phyloP scores from a whole-genome alignment of 2,888 invertebrate genomes.

The Nemoura dubitans region DNA sequence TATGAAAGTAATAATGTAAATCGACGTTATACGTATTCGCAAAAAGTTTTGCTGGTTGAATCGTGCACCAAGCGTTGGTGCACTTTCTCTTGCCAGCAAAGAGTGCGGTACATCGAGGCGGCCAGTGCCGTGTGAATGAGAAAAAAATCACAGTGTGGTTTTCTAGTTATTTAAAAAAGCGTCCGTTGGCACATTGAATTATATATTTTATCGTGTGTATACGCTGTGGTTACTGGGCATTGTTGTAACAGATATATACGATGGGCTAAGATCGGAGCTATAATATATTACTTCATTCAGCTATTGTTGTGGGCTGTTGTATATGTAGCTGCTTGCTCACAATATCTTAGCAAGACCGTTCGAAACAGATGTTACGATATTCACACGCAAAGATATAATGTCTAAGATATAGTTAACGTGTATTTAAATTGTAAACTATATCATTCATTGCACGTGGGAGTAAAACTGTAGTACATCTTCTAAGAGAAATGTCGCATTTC shows the following conservation, averaged over 20 bases:
- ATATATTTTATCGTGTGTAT: background rate
- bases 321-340: too few relatives aligned
- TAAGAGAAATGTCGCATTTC: background rate
- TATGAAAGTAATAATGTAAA: background rate
- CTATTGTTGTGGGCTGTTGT: background rate
- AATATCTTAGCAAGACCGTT: background rate
- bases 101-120: too few relatives aligned
- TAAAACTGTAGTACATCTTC: background rate
- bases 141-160: background rate
- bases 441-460: background rate
- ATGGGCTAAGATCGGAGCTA: too few relatives aligned
- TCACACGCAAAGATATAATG: background rate
- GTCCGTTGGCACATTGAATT: background rate
- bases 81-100: background rate
- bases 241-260: background rate
- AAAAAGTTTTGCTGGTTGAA: background rate
- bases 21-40: background rate
- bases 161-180: background rate
- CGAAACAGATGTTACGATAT: background rate
- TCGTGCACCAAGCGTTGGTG: background rate
- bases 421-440: background rate
- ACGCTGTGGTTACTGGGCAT: background rate
- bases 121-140: background rate
- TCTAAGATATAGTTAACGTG: background rate
- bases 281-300: background rate